Evolutionary conservation across 2,113 vertebrate species (phyloP).

Genomic region (Microtus richardsoni): DNA sequence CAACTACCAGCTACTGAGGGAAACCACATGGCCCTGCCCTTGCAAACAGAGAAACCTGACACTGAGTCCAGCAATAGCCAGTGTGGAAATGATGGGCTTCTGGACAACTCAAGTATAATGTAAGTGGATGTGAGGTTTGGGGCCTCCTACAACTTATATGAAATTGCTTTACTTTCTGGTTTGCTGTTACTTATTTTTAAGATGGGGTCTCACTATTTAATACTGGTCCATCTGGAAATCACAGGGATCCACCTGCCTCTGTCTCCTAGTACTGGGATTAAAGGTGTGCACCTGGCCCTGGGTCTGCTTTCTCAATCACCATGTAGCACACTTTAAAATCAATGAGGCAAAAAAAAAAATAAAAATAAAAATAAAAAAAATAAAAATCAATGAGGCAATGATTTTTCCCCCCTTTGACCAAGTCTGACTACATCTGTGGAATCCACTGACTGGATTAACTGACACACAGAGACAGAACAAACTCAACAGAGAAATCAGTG

Average conservation of each 20-base stretch:
- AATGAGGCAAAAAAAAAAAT: not conserved
- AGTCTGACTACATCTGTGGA: not conserved
- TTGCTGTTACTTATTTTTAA: not conserved
- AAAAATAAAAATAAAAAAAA: too few relatives aligned
- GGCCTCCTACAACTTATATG: not conserved
- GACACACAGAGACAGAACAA: slow-evolving; percentile 24
- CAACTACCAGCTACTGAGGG: slow-evolving; percentile 43
- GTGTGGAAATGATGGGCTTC: not conserved
- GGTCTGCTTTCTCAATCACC: slow-evolving; percentile 21
- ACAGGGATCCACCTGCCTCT: not conserved
- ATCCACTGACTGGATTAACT: slow-evolving; percentile 1
- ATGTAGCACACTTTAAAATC: slow-evolving; percentile 2
- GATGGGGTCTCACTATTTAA: not conserved
- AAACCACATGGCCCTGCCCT: slow-evolving; percentile 21
- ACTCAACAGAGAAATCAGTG: slow-evolving; percentile 12
- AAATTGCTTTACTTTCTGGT: not conserved
- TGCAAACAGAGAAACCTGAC: slow-evolving; percentile 32
- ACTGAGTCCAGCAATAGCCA: not conserved
- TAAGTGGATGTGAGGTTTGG: not conserved
- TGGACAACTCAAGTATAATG: not conserved
- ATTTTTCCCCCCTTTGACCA: not conserved
- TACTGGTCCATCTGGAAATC: not conserved
- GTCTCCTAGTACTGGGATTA: too few relatives aligned
- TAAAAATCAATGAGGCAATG: not conserved
- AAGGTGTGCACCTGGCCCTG: not conserved